Evolutionary conservation across 2,888 invertebrate species (phyloP).

Genomic region (Catocala nupta): DNA sequence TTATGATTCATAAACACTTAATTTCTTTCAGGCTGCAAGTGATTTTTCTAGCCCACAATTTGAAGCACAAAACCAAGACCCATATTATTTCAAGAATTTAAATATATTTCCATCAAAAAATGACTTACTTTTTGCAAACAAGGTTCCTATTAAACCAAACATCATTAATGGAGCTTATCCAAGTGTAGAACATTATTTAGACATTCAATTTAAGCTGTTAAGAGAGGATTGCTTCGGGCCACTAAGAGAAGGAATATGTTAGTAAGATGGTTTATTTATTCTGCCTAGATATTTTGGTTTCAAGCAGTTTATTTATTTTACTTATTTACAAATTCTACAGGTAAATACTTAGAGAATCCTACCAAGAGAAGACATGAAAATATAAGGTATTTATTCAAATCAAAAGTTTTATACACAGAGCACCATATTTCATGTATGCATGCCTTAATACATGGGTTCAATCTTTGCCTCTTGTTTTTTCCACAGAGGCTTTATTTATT

Average conservation of each 20-base stretch:
- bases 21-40: slow-evolving; percentile 10
- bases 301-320: too few relatives aligned
- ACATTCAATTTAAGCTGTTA: slow-evolving; percentile 92
- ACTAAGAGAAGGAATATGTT: slow-evolving; percentile 89
- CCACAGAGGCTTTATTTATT: too few relatives aligned
- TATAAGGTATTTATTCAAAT: slow-evolving; percentile 67
- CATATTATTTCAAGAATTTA: slow-evolving; percentile 65
- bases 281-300: too few relatives aligned
- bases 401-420: background rate
- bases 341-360: slow-evolving; percentile 83
- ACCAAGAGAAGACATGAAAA: slow-evolving; percentile 76
- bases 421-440: background rate
- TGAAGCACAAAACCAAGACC: slow-evolving; percentile 43
- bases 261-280: slow-evolving; percentile 48
- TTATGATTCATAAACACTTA: too few relatives aligned
- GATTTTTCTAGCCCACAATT: background rate
- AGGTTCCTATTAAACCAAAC: slow-evolving; percentile 80
- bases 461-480: too few relatives aligned
- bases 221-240: slow-evolving; percentile 94
- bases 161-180: slow-evolving; percentile 88
- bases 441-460: too few relatives aligned
- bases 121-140: slow-evolving; percentile 83
- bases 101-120: slow-evolving; percentile 80
- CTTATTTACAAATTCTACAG: slow-evolving; percentile 47
- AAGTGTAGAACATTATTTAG: slow-evolving; percentile 91